Percentiles rank a stretch among this genome's conserved stretches.
These are phyloP conservation scores for Silurus lanzhouensis DNA, from an alignment of 2,797 vertebrate species.

Conservation along the genomic window DNA sequence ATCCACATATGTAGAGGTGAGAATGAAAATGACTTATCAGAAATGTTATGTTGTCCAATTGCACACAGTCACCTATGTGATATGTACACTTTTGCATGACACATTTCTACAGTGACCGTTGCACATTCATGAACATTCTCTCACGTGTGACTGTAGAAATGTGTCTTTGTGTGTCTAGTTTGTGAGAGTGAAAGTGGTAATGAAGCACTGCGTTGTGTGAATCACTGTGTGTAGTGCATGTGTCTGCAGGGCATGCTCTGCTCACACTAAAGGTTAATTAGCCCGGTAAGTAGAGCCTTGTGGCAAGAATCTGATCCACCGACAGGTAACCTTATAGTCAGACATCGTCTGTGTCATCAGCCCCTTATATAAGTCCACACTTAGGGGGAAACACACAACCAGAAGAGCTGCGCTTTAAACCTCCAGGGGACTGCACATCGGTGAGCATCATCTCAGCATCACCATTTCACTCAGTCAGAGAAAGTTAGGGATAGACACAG, in stretches of 20 bases:
- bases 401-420: conserved; percentile 66
- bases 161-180: conserved; percentile 3
- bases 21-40: background rate
- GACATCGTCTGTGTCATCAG: conserved; percentile 76
- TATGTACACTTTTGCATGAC: background rate
- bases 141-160: background rate
- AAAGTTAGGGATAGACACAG: background rate
- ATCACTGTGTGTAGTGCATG: conserved; percentile 23
- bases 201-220: conserved; percentile 30
- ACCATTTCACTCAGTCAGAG: background rate
- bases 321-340: conserved; percentile 85
- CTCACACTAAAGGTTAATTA: conserved; percentile 84
- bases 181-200: conserved; percentile 20
- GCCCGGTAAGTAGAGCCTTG: conserved; percentile 74
- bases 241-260: conserved; percentile 45
- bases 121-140: background rate
- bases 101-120: background rate
- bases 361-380: conserved; percentile 82
- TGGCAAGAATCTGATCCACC: conserved; percentile 83
- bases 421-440: conserved; percentile 54
- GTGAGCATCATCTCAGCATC: conserved; percentile 66
- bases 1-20: background rate
- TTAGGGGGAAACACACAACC: conserved; percentile 64
- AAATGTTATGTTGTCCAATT: background rate
- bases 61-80: background rate